A percentile compares a stretch with the other conserved stretches of the same genome.
These are phyloP conservation scores for Danaus plexippus DNA, from an alignment of 1,140 invertebrate genomes.

Conservation along the genomic window DNA sequence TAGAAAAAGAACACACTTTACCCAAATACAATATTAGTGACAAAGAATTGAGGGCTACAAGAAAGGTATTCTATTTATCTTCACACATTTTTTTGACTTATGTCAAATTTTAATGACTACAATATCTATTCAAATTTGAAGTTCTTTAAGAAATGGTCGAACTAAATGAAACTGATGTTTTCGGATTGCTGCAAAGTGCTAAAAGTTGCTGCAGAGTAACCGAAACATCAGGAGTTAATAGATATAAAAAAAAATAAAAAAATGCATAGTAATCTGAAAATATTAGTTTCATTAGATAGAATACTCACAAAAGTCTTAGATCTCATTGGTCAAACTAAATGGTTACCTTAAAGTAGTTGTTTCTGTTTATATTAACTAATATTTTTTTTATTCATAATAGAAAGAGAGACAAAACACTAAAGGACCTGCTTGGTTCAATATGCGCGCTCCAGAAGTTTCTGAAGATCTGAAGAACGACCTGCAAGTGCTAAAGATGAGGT, in stretches of 20 bases:
- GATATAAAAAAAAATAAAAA: too few species aligned
- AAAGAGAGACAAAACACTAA: constrained; percentile 82
- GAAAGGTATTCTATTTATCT: constrained; percentile 68
- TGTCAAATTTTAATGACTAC: constrained; percentile 12
- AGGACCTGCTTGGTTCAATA: constrained; percentile 89
- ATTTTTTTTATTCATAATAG: constrained; percentile 44
- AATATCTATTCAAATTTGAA: not conserved
- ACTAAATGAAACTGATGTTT: too few species aligned
- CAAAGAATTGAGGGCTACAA: constrained; percentile 72
- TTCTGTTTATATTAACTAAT: not conserved
- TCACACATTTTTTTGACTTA: constrained; percentile 39
- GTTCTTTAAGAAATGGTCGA: too few species aligned
- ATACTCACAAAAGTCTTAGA: too few species aligned
- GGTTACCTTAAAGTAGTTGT: too few species aligned
- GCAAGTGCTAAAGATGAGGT: constrained; percentile 91
- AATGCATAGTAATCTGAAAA: too few species aligned
- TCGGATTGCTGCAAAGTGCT: too few species aligned
- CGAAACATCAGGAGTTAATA: too few species aligned
- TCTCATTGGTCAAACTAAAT: too few species aligned
- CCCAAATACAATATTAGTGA: constrained; percentile 75
- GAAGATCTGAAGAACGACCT: constrained; percentile 90
- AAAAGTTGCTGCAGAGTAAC: too few species aligned
- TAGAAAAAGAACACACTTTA: constrained; percentile 76
- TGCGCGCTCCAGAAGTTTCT: constrained; percentile 89
- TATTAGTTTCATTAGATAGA: too few species aligned